Base-by-base conservation (phyloP, 2,797 vertebrate species). In the Paedocypris micromegethes region DNA sequence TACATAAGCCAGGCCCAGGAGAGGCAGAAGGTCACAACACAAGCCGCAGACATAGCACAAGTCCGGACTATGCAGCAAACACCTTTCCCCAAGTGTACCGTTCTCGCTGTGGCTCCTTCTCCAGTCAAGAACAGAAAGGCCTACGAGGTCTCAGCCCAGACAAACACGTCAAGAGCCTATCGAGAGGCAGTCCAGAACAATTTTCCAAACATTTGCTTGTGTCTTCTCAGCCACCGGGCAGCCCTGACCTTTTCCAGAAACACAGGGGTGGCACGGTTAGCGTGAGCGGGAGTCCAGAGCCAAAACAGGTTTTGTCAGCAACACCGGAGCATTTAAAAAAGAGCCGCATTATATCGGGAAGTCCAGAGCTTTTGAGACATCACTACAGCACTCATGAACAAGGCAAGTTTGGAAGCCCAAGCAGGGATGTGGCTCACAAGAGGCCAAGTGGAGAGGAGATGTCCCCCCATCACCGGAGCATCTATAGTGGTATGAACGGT, bases 401-500 rank as follows among this genome's bases (percentile, higher is more conserved):
- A 9, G 82, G 88, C 79, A 96, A 94, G 80, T 91, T 89, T 40
- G 85, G 85, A 72, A 83, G 89, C 58, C 81, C 81, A 51, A 87
- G 87, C 82, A 86, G 91, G 76, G 93, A 96, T 63, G 88, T 89
- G 67, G 88, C 83, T 74, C 92, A 93, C 65, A 90, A 92, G 81
- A 89, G 92, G 84, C 83, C 87, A 75, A 81, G 83, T 1, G 89
- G 88, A 23, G 93, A 95, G 39, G 93, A 97, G 58, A 73, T 86
- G 66, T 85, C 90, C 49, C 87, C 92, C 71, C 93, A 95, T 84
- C 95, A 95, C 84, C 90, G 93, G 76, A 93, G 88, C 83, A 88
- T 96, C 85, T 97, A 97, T 92, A 95, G 93, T 79, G 94, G 95
- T 89, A 95, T 94, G 94, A 93, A 93, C 52, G 91, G 92, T 93